Percentiles rank a stretch among this genome's conserved stretches.
Evolutionary conservation across 2,888 invertebrate genomes (phyloP).

Genomic region (Lasioglossum vierecki): DNA sequence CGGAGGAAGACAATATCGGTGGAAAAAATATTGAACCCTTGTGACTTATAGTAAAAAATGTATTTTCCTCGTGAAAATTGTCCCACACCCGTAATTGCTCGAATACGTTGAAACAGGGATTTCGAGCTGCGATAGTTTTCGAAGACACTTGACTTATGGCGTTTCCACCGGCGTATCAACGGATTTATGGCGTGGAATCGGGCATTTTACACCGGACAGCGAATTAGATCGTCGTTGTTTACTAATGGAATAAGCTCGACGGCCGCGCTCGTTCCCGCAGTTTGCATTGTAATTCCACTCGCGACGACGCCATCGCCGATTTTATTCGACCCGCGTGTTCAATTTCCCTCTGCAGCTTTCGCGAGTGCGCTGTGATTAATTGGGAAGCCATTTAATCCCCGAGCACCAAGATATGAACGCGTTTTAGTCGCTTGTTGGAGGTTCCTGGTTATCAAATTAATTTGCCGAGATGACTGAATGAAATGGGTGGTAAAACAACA

Average conservation of each 20-base stretch:
- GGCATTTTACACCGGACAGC: neutral
- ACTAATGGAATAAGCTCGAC: conserved; percentile 12
- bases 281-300: neutral
- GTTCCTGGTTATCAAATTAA: too few species aligned
- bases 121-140: neutral
- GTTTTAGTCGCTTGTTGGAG: neutral
- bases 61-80: too few species aligned
- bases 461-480: too few species aligned
- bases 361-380: conserved; percentile 2
- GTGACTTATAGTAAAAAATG: neutral
- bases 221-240: conserved; percentile 32
- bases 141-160: neutral
- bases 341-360: neutral
- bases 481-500: too few species aligned
- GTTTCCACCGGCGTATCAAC: neutral
- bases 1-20: neutral
- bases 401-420: neutral
- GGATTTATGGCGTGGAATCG: neutral
- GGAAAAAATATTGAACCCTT: neutral
- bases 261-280: neutral
- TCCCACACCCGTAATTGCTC: neutral
- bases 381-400: conserved; percentile 1
- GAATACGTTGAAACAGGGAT: neutral
- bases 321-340: conserved; percentile 8
- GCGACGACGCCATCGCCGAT: neutral